phyloP scores from a whole-genome alignment of 2,888 invertebrate genomes.

The Acanthosoma haemorrhoidale region DNA sequence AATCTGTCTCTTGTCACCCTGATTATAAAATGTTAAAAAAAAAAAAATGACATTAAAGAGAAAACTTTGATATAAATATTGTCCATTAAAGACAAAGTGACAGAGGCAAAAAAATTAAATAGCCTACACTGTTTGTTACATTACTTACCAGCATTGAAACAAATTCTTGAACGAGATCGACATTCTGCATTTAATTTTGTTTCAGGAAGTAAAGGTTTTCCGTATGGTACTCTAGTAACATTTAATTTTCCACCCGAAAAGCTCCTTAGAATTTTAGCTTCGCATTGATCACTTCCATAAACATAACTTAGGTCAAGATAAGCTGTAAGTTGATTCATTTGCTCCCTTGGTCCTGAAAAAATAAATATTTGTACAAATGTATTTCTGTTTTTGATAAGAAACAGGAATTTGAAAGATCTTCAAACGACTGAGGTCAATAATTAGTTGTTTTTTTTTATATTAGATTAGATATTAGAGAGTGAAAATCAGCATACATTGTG shows the following conservation, averaged over 20 bases:
- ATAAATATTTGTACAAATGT: neutral
- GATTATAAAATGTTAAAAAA: too few species aligned
- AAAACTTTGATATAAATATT: too few species aligned
- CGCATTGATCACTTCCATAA: constrained; percentile 52
- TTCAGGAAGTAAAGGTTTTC: constrained; percentile 49
- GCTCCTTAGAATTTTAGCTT: constrained; percentile 47
- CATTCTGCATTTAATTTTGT: constrained; percentile 45
- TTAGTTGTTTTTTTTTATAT: too few species aligned
- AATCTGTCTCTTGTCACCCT: too few species aligned
- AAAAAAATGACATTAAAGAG: too few species aligned
- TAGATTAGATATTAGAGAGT: too few species aligned
- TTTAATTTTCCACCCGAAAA: constrained; percentile 50
- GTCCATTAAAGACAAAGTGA: too few species aligned
- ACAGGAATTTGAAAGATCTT: neutral
- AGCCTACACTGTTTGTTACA: too few species aligned
- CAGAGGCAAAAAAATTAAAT: too few species aligned
- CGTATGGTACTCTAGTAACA: constrained; percentile 38
- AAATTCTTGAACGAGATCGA: constrained; percentile 42
- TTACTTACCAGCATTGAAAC: constrained; percentile 44
- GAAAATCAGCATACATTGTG: too few species aligned
- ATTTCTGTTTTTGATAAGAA: too few species aligned
- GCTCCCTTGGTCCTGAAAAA: constrained; percentile 47
- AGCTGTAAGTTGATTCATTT: constrained; percentile 53
- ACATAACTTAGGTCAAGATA: constrained; percentile 54
- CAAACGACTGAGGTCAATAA: neutral